These are phyloP conservation scores for Parnassius glacialis DNA, from an alignment of 2,888 invertebrate genomes.

Conservation along the genomic window DNA sequence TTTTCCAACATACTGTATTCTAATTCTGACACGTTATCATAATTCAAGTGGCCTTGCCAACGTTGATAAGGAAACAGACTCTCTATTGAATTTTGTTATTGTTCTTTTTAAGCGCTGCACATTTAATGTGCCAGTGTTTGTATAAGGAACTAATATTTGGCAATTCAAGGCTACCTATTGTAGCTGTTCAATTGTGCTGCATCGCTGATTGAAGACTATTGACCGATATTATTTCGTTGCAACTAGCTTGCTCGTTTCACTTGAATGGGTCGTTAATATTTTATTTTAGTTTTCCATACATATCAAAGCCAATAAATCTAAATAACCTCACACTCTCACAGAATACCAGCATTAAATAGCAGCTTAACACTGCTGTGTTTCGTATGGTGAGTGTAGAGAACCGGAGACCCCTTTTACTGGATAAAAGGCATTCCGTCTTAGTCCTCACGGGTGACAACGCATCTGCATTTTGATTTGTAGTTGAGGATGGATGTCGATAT, in stretches of 20 bases:
- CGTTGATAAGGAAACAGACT: conserved; percentile 53
- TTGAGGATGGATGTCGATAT: too few species aligned
- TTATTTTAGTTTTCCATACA: background rate
- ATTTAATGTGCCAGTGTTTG: conserved; percentile 34
- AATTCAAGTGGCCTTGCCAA: conserved; percentile 66
- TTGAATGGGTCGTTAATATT: conserved; percentile 5
- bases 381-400: too few species aligned
- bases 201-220: conserved; percentile 34
- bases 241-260: conserved; percentile 9
- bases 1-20: conserved; percentile 56
- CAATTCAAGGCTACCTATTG: conserved; percentile 37
- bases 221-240: conserved; percentile 34
- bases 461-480: too few species aligned
- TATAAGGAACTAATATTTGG: conserved; percentile 34
- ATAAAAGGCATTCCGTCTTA: too few species aligned
- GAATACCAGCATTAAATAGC: too few species aligned
- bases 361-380: too few species aligned
- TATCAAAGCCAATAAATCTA: too few species aligned
- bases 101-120: conserved; percentile 49
- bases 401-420: too few species aligned
- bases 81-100: conserved; percentile 49
- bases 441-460: too few species aligned
- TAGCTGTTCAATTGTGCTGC: conserved; percentile 33
- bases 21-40: conserved; percentile 65
- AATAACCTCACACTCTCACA: too few species aligned